These are phyloP conservation scores for Vireo altiloquus DNA, from an alignment of 2,113 vertebrate genomes.

Conservation along the genomic window DNA sequence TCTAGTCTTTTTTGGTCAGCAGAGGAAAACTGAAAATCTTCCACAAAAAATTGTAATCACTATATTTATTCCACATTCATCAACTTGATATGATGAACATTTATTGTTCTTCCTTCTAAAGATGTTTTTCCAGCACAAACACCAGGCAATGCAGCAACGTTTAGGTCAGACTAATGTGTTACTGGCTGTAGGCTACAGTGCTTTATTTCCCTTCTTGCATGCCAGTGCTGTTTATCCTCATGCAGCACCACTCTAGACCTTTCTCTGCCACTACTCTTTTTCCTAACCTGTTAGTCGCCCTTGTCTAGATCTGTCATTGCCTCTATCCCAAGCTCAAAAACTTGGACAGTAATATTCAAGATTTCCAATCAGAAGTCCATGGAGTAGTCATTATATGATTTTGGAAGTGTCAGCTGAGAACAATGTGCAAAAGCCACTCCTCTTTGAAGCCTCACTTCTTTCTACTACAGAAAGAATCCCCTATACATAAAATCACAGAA, in stretches of 20 bases:
- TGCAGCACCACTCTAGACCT: neutral
- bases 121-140: neutral
- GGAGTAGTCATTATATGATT: neutral
- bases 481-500: neutral
- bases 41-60: neutral
- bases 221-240: neutral
- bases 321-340: neutral
- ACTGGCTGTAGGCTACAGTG: neutral
- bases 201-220: neutral
- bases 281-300: neutral
- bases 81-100: neutral
- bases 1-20: neutral
- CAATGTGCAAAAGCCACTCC: neutral
- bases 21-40: neutral
- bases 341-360: neutral
- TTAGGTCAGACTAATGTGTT: neutral
- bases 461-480: neutral
- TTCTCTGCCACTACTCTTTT: neutral
- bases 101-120: neutral
- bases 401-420: neutral
- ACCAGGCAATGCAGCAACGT: accelerated
- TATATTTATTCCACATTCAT: neutral
- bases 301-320: neutral
- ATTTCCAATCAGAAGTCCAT: neutral
- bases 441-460: neutral